Conservation (phyloP, 2,113 vertebrate species). For the Oncorhynchus nerka region DNA sequence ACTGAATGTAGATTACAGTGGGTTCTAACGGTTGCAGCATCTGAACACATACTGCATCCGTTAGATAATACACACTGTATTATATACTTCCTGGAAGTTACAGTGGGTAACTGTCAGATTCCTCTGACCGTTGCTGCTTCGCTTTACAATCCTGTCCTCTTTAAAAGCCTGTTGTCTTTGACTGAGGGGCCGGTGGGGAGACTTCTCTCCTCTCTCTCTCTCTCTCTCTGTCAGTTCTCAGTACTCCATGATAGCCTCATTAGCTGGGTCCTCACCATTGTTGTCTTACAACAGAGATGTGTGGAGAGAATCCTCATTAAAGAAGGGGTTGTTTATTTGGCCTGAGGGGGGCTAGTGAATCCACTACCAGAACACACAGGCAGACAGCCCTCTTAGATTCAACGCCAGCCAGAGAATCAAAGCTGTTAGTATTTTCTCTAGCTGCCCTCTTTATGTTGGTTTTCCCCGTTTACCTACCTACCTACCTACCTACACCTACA, state of each 20-base stretch:
- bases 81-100: not conserved
- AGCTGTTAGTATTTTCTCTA: slow-evolving; percentile 53
- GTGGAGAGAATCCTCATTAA: slow-evolving; percentile 75
- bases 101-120: slow-evolving; percentile 26
- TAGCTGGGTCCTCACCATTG: slow-evolving; percentile 73
- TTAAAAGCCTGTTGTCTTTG: slow-evolving; percentile 66
- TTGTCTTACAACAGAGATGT: slow-evolving; percentile 74
- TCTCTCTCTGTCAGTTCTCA: slow-evolving; percentile 42
- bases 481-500: too few relatives aligned
- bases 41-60: not conserved
- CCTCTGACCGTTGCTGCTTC: slow-evolving; percentile 45
- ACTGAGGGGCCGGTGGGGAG: slow-evolving; percentile 58
- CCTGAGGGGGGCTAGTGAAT: slow-evolving; percentile 17
- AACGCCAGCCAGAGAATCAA: slow-evolving; percentile 67
- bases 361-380: slow-evolving; percentile 26
- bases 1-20: too few relatives aligned
- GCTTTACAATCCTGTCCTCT: slow-evolving; percentile 49
- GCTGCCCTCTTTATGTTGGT: slow-evolving; percentile 43
- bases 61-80: not conserved
- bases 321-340: slow-evolving; percentile 68
- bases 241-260: slow-evolving; percentile 75
- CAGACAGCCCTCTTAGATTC: slow-evolving; percentile 65
- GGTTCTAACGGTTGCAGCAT: too few relatives aligned
- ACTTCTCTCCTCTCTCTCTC: not conserved
- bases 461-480: not conserved